These are phyloP conservation scores for Augochlora pura DNA, from an alignment of 1,140 invertebrate species.

Conservation along the genomic window DNA sequence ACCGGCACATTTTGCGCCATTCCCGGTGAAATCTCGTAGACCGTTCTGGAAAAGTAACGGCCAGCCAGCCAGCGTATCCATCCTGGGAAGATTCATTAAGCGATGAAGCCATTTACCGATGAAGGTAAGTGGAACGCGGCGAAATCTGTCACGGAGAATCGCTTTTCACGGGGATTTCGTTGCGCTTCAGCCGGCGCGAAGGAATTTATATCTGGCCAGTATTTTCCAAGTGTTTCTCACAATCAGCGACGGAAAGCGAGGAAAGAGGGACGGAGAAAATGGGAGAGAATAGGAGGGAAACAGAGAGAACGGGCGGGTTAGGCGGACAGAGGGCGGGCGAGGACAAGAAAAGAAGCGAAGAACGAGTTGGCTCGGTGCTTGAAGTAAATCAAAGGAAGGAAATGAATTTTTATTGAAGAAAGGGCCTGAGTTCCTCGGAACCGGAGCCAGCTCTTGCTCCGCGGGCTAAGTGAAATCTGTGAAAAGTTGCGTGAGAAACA, in stretches of 20 bases:
- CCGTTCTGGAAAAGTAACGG: constrained; percentile 1
- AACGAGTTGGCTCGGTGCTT: constrained; percentile 57
- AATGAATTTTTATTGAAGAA: constrained; percentile 74
- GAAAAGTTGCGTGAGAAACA: constrained; percentile 67
- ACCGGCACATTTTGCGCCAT: not conserved
- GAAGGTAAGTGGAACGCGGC: constrained; percentile 8
- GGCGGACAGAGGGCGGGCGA: not conserved
- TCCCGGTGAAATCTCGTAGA: not conserved
- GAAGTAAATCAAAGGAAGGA: constrained; percentile 73
- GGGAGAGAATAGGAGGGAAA: not conserved
- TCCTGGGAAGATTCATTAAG: constrained; percentile 13
- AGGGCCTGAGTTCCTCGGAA: constrained; percentile 42
- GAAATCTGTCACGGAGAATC: constrained; percentile 26
- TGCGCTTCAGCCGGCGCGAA: constrained; percentile 24
- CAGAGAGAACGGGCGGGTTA: constrained; percentile 10
- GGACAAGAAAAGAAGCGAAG: constrained; percentile 26
- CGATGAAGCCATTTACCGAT: constrained; percentile 15
- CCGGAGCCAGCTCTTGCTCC: constrained; percentile 38
- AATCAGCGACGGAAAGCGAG: constrained; percentile 25
- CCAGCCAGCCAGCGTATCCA: not conserved
- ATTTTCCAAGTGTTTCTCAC: constrained; percentile 41
- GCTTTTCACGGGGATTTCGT: constrained; percentile 32
- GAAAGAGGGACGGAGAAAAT: not conserved
- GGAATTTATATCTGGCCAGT: constrained; percentile 53
- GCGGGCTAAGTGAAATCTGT: constrained; percentile 60